Percentiles rank a stretch among this genome's conserved stretches.
phyloP scores from a whole-genome alignment of 2,888 invertebrate genomes.

The Agrilus cyanescens region DNA sequence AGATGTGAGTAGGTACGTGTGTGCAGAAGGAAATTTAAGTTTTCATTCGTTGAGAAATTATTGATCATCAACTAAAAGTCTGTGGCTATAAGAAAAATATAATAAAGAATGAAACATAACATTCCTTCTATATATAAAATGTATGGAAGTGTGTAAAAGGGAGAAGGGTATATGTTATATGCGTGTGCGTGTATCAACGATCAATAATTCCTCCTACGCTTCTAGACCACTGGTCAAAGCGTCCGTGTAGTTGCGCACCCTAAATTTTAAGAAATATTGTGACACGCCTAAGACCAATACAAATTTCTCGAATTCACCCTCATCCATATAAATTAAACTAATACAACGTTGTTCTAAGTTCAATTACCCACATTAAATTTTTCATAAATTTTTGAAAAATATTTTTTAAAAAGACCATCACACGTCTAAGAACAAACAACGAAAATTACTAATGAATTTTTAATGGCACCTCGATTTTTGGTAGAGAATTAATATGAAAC shows the following conservation, averaged over 20 bases:
- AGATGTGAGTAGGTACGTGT: too few relatives aligned
- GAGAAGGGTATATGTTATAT: slow-evolving; percentile 27
- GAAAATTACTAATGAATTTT: too few relatives aligned
- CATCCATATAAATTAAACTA: slow-evolving; percentile 1
- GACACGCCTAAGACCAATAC: slow-evolving; percentile 30
- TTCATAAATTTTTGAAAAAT: too few relatives aligned
- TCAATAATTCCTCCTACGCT: slow-evolving; percentile 36
- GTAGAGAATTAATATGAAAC: too few relatives aligned
- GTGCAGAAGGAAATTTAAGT: slow-evolving; percentile 2
- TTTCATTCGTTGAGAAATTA: slow-evolving; percentile 24
- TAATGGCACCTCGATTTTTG: too few relatives aligned
- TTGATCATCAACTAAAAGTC: slow-evolving; percentile 36
- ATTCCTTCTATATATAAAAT: slow-evolving; percentile 9
- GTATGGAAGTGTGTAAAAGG: slow-evolving; percentile 18
- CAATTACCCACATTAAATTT: too few relatives aligned
- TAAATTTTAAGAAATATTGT: slow-evolving; percentile 33
- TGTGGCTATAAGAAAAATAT: slow-evolving; percentile 33
- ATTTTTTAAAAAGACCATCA: too few relatives aligned
- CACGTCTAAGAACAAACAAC: too few relatives aligned
- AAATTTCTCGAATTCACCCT: slow-evolving; percentile 5
- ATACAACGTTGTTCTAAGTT: too few relatives aligned
- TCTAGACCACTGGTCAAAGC: slow-evolving; percentile 36
- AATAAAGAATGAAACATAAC: slow-evolving; percentile 36
- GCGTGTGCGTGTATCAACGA: slow-evolving; percentile 29
- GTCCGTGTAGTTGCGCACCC: slow-evolving; percentile 31